phyloP scores from a whole-genome alignment of 2,888 invertebrate genomes.

The Amphipyra berbera region DNA sequence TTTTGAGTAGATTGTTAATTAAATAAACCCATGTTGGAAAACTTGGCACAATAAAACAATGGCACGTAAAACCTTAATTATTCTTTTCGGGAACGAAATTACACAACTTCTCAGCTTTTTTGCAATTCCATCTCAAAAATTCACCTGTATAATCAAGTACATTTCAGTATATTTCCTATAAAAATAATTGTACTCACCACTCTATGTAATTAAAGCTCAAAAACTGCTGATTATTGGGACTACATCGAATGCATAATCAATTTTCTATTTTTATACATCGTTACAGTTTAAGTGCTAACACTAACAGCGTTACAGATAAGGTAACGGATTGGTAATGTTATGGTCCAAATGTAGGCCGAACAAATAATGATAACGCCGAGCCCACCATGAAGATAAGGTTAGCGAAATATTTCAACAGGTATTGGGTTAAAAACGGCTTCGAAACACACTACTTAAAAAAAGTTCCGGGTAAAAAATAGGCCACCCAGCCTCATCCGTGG shows the following conservation, averaged over 20 bases:
- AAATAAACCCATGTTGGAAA: neutral
- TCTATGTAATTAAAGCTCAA: too few species aligned
- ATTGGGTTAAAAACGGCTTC: slow-evolving; percentile 23
- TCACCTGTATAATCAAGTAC: too few species aligned
- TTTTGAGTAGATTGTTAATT: slow-evolving; percentile 4
- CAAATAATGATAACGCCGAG: slow-evolving; percentile 64
- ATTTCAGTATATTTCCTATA: too few species aligned
- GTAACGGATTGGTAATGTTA: slow-evolving; percentile 57
- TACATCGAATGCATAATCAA: slow-evolving; percentile 38
- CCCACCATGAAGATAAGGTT: slow-evolving; percentile 58
- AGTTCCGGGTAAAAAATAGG: neutral
- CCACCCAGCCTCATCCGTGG: neutral
- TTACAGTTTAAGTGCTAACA: slow-evolving; percentile 51
- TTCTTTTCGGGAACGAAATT: too few species aligned
- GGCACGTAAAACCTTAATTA: too few species aligned
- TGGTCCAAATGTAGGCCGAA: slow-evolving; percentile 63
- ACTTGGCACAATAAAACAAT: too few species aligned
- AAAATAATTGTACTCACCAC: too few species aligned
- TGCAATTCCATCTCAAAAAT: too few species aligned
- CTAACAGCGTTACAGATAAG: slow-evolving; percentile 61
- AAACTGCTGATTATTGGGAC: neutral
- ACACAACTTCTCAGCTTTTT: too few species aligned
- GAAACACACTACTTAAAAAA: slow-evolving; percentile 18
- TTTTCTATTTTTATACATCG: slow-evolving; percentile 33
- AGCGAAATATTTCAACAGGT: slow-evolving; percentile 58